Base-by-base conservation (phyloP, 2,113 vertebrate genomes). In the Rafetus swinhoei region DNA sequence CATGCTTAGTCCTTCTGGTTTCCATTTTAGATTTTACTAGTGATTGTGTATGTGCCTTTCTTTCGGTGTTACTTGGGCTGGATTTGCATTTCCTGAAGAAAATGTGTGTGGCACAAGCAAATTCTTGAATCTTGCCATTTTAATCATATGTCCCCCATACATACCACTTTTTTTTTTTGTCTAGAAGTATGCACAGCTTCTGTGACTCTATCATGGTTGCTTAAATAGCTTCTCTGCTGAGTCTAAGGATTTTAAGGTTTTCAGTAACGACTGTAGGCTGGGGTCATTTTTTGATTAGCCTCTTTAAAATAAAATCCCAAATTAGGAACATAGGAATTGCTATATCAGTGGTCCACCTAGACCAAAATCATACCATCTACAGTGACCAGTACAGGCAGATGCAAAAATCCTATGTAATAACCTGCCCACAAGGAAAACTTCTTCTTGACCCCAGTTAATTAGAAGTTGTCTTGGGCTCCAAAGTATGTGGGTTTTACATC, bases 1-100 rank as follows among this genome's bases (percentile, higher is more conserved):
- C 18, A 12, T 12, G 35, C 62, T 87, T 59, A 21, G 6, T 54
- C 91, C 84, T 85, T n/a, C 32, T 0, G 0, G 12, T 69, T 89
- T 88, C 76, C 29, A 16, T 27, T 84, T 2, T 0, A 2, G 4
- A 6, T 53, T 89, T 86, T 56, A 50, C 55, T 52, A 84, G 13
- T 15, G 69, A 82, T 72, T 35, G n/a, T n/a, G n/a, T 74, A 74
- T 74, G 10, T 9, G 90, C 74, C 59, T 9, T 32, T 84, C 39
- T 76, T 22, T 83, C 94, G 65, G 12, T 60, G 92, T 89, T 82
- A 39, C 83, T 57, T 45, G 54, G 32, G 11, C 11, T 89, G 60
- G 14, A 21, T 39, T 91, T 91, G 88, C 0, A 0, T 84, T 87
- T 92, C 81, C 81, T 88, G 85, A 72, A 84, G 52, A 59, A 86